phyloP scores from a whole-genome alignment of 2,797 vertebrate genomes.

The Triplophysa yarkandensis region DNA sequence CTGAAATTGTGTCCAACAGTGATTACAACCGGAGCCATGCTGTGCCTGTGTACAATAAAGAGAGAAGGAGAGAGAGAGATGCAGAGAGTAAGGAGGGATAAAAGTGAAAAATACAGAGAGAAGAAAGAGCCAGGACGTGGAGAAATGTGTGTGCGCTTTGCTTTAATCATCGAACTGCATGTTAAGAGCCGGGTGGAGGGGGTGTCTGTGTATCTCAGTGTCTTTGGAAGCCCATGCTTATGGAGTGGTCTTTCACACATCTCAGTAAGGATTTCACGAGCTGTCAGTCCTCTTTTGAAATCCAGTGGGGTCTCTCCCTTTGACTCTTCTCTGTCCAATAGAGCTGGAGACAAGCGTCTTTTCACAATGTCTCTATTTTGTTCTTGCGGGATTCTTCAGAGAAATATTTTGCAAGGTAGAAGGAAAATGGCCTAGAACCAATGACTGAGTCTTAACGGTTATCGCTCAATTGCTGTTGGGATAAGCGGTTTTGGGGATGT shows the following conservation, averaged over 20 bases:
- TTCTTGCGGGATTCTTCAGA: constrained; percentile 42
- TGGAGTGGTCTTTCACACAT: constrained; percentile 82
- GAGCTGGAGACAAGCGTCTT: constrained; percentile 50
- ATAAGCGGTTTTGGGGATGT: not conserved
- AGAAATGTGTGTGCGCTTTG: constrained; percentile 46
- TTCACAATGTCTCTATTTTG: constrained; percentile 53
- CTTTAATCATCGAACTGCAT: constrained; percentile 54
- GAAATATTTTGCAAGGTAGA: constrained; percentile 39
- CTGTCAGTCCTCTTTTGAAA: constrained; percentile 74
- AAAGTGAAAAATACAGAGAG: constrained; percentile 37
- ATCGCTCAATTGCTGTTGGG: constrained; percentile 8
- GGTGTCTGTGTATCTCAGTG: constrained; percentile 82
- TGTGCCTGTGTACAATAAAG: constrained; percentile 85
- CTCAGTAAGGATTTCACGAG: constrained; percentile 82
- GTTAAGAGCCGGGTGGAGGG: constrained; percentile 64
- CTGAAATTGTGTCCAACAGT: constrained; percentile 98
- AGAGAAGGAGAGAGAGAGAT: constrained; percentile 52
- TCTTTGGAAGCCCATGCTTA: constrained; percentile 76
- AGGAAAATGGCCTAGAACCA: constrained; percentile 28
- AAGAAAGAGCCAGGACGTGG: not conserved
- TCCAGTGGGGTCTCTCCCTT: constrained; percentile 60
- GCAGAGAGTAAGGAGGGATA: not conserved
- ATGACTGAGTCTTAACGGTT: constrained; percentile 19
- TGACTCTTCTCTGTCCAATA: constrained; percentile 53
- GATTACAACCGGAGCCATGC: constrained; percentile 96